Evolutionary conservation across 2,113 vertebrate genomes (phyloP), one percentile per base, ranked within the genome.

Genomic region (Lophius piscatorius): DNA sequence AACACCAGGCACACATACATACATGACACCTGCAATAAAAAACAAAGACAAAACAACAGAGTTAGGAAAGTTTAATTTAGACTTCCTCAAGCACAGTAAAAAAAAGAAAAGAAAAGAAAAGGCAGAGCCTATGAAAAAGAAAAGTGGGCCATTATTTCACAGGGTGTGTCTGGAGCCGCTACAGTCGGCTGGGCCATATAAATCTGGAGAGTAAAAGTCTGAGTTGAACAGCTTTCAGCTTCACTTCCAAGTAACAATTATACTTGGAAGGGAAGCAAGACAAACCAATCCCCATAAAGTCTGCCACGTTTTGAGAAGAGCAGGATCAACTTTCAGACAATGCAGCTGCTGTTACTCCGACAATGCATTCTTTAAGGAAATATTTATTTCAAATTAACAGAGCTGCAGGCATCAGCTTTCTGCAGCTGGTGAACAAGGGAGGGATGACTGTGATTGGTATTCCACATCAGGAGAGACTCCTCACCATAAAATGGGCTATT

Each of bases 21-120:
- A 86, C 92, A 94, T 94, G 88, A 93, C 92, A 93, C 92, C 96
- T 96, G 80, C 9, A 85, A 84, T 47, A 16, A 22, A 14, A 62
- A 17, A 65, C 5, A 20, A 35, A 2, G 41, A 18, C 58, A 22
- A 17, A 11, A 14, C 26, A n/a, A 21, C 9, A 45, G 17, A 39
- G 22, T 9, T 48, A 11, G 6, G 1, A 28, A 5, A 31, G 9
- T 6, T 31, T 10, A 40, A 6, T 14, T 3, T 35, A 17, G 2
- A 1, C 18, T 5, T 21, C 40, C 20, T 21, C 18, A 2, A n/a
- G n/a, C n/a, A n/a, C n/a, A n/a, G n/a, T n/a, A n/a, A n/a, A n/a
- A n/a, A n/a, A n/a, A n/a, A n/a, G n/a, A n/a, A n/a, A n/a, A n/a
- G n/a, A n/a, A n/a, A n/a, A n/a, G n/a, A n/a, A n/a, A n/a, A n/a